These are phyloP conservation scores for Bugulina stolonifera DNA, from an alignment of 2,888 invertebrate species.

Conservation along the genomic window DNA sequence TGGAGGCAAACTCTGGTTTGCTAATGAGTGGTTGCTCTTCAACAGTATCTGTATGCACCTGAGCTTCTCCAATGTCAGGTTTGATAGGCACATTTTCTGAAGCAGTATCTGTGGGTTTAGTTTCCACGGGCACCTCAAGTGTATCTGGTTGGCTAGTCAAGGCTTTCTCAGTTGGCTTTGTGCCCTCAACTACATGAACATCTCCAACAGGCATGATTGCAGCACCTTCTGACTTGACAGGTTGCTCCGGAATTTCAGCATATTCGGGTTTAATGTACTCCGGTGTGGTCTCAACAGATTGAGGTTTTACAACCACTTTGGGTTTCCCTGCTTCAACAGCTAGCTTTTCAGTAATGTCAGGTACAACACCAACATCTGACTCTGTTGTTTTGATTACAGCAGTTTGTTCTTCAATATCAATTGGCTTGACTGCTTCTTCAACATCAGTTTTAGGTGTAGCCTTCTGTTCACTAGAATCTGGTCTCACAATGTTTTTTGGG, in stretches of 20 bases:
- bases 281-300: neutral
- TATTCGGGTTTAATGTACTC: neutral
- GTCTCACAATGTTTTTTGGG: neutral
- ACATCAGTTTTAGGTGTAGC: neutral
- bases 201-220: slow-evolving; percentile 27
- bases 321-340: neutral
- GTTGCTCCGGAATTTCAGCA: neutral
- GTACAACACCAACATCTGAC: neutral
- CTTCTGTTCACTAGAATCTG: neutral
- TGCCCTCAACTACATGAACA: slow-evolving; percentile 29
- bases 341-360: neutral
- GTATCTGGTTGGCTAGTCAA: too few relatives aligned
- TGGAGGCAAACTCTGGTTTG: too few relatives aligned
- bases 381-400: neutral
- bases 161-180: slow-evolving; percentile 31
- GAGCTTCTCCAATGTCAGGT: too few relatives aligned
- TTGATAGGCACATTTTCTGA: too few relatives aligned
- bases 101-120: too few relatives aligned
- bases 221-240: neutral
- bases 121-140: too few relatives aligned
- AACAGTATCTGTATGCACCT: neutral
- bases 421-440: neutral
- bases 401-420: neutral
- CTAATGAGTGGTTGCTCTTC: too few relatives aligned
- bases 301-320: neutral